These are phyloP conservation scores for Masticophis lateralis DNA, from an alignment of 2,797 vertebrate species.

Conservation along the genomic window DNA sequence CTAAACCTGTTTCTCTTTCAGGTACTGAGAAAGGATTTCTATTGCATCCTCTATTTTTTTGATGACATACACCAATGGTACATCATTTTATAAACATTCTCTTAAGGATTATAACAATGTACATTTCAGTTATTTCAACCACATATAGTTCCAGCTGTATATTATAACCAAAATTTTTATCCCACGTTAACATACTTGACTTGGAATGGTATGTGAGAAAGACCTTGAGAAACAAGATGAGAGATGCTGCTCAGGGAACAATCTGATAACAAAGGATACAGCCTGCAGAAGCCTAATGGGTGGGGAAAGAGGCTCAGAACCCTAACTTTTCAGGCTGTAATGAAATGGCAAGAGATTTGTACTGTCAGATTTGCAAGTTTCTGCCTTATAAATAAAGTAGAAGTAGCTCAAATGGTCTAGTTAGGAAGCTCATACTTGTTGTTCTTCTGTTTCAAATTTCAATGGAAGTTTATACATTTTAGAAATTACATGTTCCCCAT, in stretches of 20 bases:
- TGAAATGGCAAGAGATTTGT: background rate
- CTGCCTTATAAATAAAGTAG: background rate
- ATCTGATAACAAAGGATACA: background rate
- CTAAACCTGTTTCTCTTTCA: background rate
- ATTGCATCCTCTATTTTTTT: background rate
- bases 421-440: background rate
- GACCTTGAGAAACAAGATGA: background rate
- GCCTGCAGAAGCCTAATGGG: background rate
- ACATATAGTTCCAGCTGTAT: background rate
- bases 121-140: background rate
- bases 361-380: background rate
- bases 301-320: background rate
- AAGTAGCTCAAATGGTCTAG: too few relatives aligned
- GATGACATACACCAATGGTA: background rate
- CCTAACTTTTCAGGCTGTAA: background rate
- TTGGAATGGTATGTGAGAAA: background rate
- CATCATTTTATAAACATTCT: background rate
- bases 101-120: background rate
- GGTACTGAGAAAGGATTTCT: background rate
- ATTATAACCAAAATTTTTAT: background rate
- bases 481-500: background rate
- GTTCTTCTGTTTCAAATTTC: background rate
- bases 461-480: background rate
- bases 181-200: background rate
- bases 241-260: background rate